Evolutionary conservation across 1,140 invertebrate species (phyloP).

Genomic region (Pectinophora gossypiella): DNA sequence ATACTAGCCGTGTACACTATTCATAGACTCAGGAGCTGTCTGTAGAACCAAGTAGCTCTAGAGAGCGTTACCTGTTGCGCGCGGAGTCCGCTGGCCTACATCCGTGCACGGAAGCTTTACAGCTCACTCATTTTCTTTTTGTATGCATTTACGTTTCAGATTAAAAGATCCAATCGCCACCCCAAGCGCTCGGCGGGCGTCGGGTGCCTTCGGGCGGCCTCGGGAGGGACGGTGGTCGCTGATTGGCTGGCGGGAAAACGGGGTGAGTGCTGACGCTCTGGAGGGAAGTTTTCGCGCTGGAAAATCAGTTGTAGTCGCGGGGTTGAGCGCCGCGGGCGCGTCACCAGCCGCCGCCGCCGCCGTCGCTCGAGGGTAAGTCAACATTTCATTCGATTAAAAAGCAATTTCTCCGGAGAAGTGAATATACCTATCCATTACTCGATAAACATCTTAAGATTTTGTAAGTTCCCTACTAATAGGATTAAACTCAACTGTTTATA

Average conservation of each 20-base stretch:
- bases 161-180: slow-evolving; percentile 73
- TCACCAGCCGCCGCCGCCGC: neutral
- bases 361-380: slow-evolving; percentile 62
- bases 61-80: slow-evolving; percentile 63
- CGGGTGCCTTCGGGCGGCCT: slow-evolving; percentile 44
- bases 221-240: slow-evolving; percentile 24
- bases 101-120: slow-evolving; percentile 50
- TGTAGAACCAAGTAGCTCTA: no score
- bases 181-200: slow-evolving; percentile 40
- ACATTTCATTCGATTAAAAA: slow-evolving; percentile 70
- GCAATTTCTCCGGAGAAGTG: slow-evolving; percentile 57
- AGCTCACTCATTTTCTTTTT: slow-evolving; percentile 66
- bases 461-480: neutral
- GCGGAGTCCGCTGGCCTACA: slow-evolving; percentile 33
- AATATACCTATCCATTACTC: neutral
- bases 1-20: no score
- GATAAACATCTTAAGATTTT: neutral
- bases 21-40: no score
- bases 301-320: slow-evolving; percentile 64
- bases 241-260: slow-evolving; percentile 52
- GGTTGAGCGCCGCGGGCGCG: slow-evolving; percentile 44
- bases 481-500: no score
- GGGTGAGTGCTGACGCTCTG: slow-evolving; percentile 68
- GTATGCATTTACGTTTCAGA: slow-evolving; percentile 72
- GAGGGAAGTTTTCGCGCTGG: slow-evolving; percentile 70